phyloP scores from a whole-genome alignment of 2,888 invertebrate genomes.

The Phyto melanocephala region DNA sequence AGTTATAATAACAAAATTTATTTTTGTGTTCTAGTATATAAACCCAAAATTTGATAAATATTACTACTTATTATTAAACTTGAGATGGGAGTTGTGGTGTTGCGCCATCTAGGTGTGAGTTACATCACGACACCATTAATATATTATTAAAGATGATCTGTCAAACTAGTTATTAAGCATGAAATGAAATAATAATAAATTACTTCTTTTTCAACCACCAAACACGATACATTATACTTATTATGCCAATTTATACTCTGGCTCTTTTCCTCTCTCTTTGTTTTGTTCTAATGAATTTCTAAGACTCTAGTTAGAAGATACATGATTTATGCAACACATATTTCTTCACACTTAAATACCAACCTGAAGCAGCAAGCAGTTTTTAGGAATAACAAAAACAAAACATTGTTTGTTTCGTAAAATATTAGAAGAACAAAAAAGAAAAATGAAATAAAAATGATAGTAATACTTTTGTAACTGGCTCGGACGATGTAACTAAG shows the following conservation, averaged over 20 bases:
- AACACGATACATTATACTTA: slow-evolving; percentile 8
- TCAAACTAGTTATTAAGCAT: slow-evolving; percentile 9
- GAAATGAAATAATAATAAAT: slow-evolving; percentile 11
- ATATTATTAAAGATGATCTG: slow-evolving; percentile 14
- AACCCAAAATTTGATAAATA: background rate
- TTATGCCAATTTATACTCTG: too few species aligned
- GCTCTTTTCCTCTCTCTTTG: too few species aligned
- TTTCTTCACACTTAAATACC: slow-evolving; percentile 42
- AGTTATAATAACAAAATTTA: background rate
- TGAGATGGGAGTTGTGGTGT: background rate
- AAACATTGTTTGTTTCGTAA: background rate
- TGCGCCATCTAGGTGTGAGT: slow-evolving; percentile 20
- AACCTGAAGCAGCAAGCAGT: slow-evolving; percentile 1
- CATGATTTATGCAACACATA: slow-evolving; percentile 3
- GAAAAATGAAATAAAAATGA: slow-evolving; percentile 1
- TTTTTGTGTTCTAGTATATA: background rate
- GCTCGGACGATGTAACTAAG: background rate
- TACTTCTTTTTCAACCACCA: background rate
- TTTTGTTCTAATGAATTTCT: too few species aligned
- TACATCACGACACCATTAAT: slow-evolving; percentile 8
- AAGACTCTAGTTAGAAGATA: background rate
- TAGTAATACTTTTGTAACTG: slow-evolving; percentile 24
- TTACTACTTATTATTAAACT: slow-evolving; percentile 12
- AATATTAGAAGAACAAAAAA: background rate
- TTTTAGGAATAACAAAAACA: too few species aligned